phyloP scores from a whole-genome alignment of 2,888 invertebrate genomes.

The Melieria picta region DNA sequence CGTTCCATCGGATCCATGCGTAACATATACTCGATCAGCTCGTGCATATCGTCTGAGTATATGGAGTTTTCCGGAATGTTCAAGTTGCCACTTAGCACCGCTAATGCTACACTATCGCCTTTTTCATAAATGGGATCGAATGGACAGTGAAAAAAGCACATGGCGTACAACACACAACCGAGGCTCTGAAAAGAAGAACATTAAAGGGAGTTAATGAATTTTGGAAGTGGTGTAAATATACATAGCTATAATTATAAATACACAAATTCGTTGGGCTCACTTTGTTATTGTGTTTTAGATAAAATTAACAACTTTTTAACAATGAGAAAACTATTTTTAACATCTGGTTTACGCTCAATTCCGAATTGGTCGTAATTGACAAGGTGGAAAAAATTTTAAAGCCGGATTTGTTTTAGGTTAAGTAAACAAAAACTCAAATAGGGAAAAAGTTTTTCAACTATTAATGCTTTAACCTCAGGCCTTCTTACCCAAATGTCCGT shows the following conservation, averaged over 20 bases:
- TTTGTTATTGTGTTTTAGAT: too few relatives aligned
- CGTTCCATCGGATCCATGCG: constrained; percentile 80
- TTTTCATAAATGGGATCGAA: constrained; percentile 85
- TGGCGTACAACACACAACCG: constrained; percentile 85
- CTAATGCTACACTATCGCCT: constrained; percentile 88
- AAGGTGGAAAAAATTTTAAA: neutral
- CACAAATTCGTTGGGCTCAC: too few relatives aligned
- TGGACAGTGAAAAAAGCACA: constrained; percentile 86
- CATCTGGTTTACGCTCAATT: neutral
- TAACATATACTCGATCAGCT: constrained; percentile 76
- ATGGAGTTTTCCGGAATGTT: constrained; percentile 76
- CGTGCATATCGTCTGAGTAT: constrained; percentile 75
- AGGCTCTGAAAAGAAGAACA: constrained; percentile 72
- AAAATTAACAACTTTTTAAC: too few relatives aligned
- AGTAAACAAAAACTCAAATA: neutral
- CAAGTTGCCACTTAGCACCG: constrained; percentile 80
- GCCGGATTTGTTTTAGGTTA: neutral
- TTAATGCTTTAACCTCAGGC: too few relatives aligned
- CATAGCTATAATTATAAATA: too few relatives aligned
- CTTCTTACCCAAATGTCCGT: constrained; percentile 80
- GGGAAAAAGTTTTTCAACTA: neutral
- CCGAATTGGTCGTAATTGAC: neutral
- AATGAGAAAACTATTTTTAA: neutral
- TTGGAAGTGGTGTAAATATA: too few relatives aligned
- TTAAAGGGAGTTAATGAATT: neutral